Percentiles rank a stretch among this genome's conserved stretches.
Conservation (phyloP, 2,797 vertebrate genomes). For the Neosalanx taihuensis region DNA sequence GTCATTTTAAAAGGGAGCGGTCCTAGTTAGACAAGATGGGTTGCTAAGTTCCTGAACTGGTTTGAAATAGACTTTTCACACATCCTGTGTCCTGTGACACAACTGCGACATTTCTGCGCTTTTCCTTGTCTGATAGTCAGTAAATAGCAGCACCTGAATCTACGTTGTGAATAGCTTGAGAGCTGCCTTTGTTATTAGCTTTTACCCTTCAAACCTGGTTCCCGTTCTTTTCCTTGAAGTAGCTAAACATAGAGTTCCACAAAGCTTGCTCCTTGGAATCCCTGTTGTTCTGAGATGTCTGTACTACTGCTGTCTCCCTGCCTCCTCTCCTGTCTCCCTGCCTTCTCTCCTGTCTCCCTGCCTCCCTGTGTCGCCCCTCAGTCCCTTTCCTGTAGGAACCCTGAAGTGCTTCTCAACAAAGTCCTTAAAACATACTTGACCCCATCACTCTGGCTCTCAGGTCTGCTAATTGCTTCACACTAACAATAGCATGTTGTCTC, state of each 20-base stretch:
- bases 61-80: not conserved
- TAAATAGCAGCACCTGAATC: not conserved
- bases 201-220: not conserved
- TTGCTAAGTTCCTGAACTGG: not conserved
- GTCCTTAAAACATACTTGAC: conserved; percentile 61
- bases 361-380: conserved; percentile 1
- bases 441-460: conserved; percentile 27
- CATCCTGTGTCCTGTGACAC: too few species aligned
- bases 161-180: not conserved
- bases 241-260: not conserved
- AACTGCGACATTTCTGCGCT: too few species aligned
- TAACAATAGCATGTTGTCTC: conserved; percentile 50
- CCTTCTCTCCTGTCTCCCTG: not conserved
- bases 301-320: too few species aligned
- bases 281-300: too few species aligned
- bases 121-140: too few species aligned
- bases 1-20: not conserved
- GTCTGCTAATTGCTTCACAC: conserved; percentile 57
- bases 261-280: not conserved
- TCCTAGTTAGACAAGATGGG: conserved; percentile 1
- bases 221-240: not conserved
- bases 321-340: too few species aligned
- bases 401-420: conserved; percentile 58
- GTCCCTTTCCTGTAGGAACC: conserved; percentile 32
- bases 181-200: not conserved